Evolutionary conservation across 2,797 vertebrate genomes (phyloP).

Genomic region (Carduelis carduelis): DNA sequence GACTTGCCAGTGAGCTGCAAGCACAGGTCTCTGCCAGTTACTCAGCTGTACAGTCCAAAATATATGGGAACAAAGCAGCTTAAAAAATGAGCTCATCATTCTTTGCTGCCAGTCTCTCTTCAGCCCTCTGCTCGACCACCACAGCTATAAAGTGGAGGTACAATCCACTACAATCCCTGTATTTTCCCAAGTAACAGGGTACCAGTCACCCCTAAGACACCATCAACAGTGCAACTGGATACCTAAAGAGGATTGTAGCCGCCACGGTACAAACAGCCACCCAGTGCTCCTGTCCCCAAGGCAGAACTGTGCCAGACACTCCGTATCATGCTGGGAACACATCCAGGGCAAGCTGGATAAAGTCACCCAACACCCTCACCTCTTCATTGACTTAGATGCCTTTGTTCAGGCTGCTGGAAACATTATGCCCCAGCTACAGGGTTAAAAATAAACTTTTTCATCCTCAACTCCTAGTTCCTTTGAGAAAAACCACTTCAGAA

Average conservation of each 20-base stretch:
- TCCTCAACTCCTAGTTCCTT: background rate
- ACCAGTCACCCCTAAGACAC: background rate
- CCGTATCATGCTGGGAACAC: accelerated
- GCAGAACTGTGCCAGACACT: background rate
- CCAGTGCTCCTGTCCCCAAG: background rate
- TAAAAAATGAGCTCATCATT: background rate
- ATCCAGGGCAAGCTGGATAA: background rate
- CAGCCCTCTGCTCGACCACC: background rate
- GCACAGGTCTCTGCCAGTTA: background rate
- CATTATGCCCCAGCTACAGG: background rate
- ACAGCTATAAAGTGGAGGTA: background rate
- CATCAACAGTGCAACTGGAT: background rate
- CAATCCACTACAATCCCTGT: background rate
- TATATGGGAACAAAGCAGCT: background rate
- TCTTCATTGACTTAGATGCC: background rate
- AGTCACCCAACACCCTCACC: background rate
- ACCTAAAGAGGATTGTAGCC: background rate
- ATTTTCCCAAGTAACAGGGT: background rate
- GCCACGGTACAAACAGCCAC: background rate
- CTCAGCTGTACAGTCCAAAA: background rate
- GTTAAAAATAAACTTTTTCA: constrained; percentile 35
- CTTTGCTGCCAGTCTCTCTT: background rate
- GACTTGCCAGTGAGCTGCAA: background rate
- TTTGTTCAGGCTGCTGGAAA: constrained; percentile 1
- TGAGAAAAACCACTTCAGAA: background rate